A percentile compares a stretch with the other conserved stretches of the same genome.
Conservation (phyloP, 2,888 invertebrate genomes). For the Limnephilus rhombicus region DNA sequence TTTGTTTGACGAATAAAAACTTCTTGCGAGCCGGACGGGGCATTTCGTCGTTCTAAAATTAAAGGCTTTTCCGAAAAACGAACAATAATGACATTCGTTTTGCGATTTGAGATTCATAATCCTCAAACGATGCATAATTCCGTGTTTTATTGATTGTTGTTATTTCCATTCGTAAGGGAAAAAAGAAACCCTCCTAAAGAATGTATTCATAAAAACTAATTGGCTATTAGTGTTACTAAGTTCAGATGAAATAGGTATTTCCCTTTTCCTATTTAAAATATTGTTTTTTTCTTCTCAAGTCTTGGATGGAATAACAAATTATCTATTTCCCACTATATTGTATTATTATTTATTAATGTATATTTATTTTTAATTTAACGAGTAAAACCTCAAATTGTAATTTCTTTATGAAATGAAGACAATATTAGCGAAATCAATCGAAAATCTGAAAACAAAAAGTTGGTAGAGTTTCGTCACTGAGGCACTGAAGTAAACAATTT, state of each 20-base stretch:
- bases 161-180: neutral
- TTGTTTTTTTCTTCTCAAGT: neutral
- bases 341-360: too few species aligned
- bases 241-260: neutral
- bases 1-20: conserved; percentile 44
- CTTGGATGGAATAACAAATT: neutral
- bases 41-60: conserved; percentile 31
- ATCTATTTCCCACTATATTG: neutral
- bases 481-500: too few species aligned
- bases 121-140: neutral
- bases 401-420: too few species aligned
- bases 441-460: too few species aligned
- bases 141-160: neutral
- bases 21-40: conserved; percentile 8
- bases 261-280: neutral
- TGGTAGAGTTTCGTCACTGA: too few species aligned
- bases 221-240: neutral
- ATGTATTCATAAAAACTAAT: neutral
- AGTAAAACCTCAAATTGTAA: too few species aligned
- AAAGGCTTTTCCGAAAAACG: conserved; percentile 12
- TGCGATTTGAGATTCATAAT: neutral
- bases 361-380: too few species aligned
- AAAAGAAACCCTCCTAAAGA: neutral
- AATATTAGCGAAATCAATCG: too few species aligned
- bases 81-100: neutral